These are phyloP conservation scores for Poecilia latipinna DNA, from an alignment of 2,113 vertebrate genomes.

Conservation along the genomic window DNA sequence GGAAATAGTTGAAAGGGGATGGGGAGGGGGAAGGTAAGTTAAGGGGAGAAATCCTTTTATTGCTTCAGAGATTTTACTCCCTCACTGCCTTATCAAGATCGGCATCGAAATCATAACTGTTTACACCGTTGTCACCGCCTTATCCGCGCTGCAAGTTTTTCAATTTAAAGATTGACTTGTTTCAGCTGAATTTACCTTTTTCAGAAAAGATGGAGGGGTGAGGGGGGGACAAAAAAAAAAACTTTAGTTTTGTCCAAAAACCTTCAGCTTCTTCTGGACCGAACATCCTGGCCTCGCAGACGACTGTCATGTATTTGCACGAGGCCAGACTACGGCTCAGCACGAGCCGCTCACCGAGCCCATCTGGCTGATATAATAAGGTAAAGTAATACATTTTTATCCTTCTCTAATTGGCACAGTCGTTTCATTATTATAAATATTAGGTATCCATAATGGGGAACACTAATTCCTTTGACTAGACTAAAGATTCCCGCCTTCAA, in stretches of 20 bases:
- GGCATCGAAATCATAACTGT: conserved; percentile 80
- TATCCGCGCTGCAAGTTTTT: conserved; percentile 72
- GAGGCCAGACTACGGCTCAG: conserved; percentile 80
- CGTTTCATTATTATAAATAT: conserved; percentile 98
- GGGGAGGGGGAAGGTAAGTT: conserved; percentile 31
- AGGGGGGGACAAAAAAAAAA: conserved; percentile 32
- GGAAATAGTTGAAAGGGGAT: conserved; percentile 67
- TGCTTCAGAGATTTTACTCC: conserved; percentile 55
- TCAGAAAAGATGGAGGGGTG: conserved; percentile 33
- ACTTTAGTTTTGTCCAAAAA: conserved; percentile 70
- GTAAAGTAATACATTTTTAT: conserved; percentile 96
- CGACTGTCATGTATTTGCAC: conserved; percentile 73
- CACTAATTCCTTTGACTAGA: conserved; percentile 91
- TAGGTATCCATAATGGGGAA: conserved; percentile 90
- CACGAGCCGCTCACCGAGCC: conserved; percentile 78
- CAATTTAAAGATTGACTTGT: conserved; percentile 79
- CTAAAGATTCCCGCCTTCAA: conserved; percentile 88
- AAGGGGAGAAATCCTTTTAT: conserved; percentile 58
- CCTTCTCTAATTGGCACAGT: conserved; percentile 92
- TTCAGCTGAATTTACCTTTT: conserved; percentile 67
- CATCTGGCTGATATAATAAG: conserved; percentile 92
- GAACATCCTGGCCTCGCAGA: conserved; percentile 57
- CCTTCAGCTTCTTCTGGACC: conserved; percentile 49
- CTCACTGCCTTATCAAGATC: conserved; percentile 54
- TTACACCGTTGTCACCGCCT: conserved; percentile 67